Evolutionary conservation across 1,140 invertebrate genomes (phyloP).

Genomic region (Magallana ariakensis): DNA sequence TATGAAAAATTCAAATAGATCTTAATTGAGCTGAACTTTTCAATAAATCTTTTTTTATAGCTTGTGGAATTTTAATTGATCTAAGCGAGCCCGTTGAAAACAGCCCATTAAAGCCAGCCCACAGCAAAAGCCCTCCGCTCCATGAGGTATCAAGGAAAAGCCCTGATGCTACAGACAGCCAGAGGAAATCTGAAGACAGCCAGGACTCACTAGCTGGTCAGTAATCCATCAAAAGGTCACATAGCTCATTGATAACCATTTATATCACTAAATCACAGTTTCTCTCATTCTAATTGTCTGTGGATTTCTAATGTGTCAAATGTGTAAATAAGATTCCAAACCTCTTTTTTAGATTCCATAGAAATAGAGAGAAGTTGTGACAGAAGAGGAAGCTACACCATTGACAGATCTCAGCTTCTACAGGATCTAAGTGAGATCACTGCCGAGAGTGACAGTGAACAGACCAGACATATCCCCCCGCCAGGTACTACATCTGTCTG

Average conservation of each 20-base stretch:
- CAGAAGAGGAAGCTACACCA: constrained; percentile 48
- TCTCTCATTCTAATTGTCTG: too few relatives aligned
- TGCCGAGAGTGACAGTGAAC: not conserved
- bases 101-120: not conserved
- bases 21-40: too few relatives aligned
- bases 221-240: not conserved
- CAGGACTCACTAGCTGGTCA: constrained; percentile 13
- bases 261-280: too few relatives aligned
- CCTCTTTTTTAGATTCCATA: constrained; percentile 57
- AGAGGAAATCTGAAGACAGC: not conserved
- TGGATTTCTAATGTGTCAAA: too few relatives aligned
- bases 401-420: not conserved
- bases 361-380: constrained; percentile 60
- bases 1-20: too few relatives aligned
- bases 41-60: not conserved
- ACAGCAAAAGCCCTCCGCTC: not conserved
- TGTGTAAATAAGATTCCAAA: too few relatives aligned
- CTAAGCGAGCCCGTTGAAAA: not conserved
- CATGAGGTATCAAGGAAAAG: not conserved
- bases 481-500: too few relatives aligned
- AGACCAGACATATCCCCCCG: not conserved
- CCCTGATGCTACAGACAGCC: not conserved
- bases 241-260: too few relatives aligned
- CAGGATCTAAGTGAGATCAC: constrained; percentile 4
- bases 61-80: constrained; percentile 34